These are phyloP conservation scores for Orchestes rusci DNA, from an alignment of 2,888 invertebrate species.

Conservation along the genomic window DNA sequence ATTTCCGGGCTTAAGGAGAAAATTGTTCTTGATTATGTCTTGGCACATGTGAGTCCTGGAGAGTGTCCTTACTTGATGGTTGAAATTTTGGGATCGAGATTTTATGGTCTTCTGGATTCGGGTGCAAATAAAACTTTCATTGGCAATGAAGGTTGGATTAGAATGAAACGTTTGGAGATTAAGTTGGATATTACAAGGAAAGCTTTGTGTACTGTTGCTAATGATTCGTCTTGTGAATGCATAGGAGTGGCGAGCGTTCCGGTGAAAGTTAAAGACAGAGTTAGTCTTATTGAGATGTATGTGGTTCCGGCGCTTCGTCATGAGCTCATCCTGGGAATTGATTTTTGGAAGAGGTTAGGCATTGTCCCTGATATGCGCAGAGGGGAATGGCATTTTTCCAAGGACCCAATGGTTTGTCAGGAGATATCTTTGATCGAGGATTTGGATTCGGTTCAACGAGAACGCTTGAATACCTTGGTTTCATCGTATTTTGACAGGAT, in stretches of 20 bases:
- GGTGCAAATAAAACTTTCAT: conserved; percentile 1
- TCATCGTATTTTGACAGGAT: conserved; percentile 1
- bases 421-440: neutral
- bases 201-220: conserved; percentile 1
- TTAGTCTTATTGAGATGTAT: no score
- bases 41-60: conserved; percentile 3
- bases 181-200: neutral
- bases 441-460: neutral
- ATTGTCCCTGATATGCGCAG: no score
- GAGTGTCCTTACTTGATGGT: conserved; percentile 7
- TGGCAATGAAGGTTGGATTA: no score
- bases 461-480: conserved; percentile 3
- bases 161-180: no score
- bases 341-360: no score
- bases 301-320: no score
- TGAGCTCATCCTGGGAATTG: neutral
- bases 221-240: neutral
- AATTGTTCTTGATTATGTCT: conserved; percentile 5
- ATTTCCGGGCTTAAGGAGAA: neutral
- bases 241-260: conserved; percentile 1
- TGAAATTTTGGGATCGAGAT: conserved; percentile 8
- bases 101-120: conserved; percentile 4
- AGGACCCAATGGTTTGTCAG: neutral
- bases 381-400: conserved; percentile 3
- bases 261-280: neutral